A percentile compares a stretch with the other conserved stretches of the same genome.
phyloP scores from a whole-genome alignment of 2,888 invertebrate genomes.

The Mystacides longicornis region DNA sequence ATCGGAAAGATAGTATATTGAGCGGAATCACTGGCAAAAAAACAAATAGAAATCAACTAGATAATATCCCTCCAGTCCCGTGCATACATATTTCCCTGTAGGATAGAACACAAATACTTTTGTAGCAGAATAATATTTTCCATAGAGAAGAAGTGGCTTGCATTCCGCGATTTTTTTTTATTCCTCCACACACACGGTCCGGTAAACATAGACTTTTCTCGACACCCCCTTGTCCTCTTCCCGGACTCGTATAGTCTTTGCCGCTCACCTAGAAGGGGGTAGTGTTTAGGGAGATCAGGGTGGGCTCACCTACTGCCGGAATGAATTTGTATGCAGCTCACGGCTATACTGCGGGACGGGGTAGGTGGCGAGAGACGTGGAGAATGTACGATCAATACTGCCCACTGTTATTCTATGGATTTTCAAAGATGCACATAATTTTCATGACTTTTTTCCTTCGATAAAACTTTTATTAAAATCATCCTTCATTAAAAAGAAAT shows the following conservation, averaged over 20 bases:
- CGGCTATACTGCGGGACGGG: constrained; percentile 14
- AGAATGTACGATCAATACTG: constrained; percentile 25
- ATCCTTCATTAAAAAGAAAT: no score
- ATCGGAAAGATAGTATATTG: background rate
- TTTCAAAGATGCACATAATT: constrained; percentile 23
- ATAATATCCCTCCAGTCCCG: background rate
- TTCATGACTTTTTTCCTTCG: constrained; percentile 4
- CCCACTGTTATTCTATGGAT: constrained; percentile 25
- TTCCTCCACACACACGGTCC: constrained; percentile 12
- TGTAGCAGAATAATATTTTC: no score
- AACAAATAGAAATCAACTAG: background rate
- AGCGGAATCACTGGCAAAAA: background rate
- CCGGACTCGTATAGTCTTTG: background rate
- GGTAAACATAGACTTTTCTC: constrained; percentile 17
- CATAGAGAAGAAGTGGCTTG: background rate
- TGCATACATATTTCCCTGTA: background rate
- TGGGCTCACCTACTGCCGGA: constrained; percentile 17
- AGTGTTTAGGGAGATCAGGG: constrained; percentile 1
- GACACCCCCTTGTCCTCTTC: constrained; percentile 2
- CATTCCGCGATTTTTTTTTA: constrained; percentile 2
- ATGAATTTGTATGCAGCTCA: constrained; percentile 12
- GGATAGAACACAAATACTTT: no score
- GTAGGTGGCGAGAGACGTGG: background rate
- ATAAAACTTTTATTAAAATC: background rate
- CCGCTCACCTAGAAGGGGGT: background rate